phyloP scores from a whole-genome alignment of 2,888 invertebrate species.

The Philonicus albiceps region DNA sequence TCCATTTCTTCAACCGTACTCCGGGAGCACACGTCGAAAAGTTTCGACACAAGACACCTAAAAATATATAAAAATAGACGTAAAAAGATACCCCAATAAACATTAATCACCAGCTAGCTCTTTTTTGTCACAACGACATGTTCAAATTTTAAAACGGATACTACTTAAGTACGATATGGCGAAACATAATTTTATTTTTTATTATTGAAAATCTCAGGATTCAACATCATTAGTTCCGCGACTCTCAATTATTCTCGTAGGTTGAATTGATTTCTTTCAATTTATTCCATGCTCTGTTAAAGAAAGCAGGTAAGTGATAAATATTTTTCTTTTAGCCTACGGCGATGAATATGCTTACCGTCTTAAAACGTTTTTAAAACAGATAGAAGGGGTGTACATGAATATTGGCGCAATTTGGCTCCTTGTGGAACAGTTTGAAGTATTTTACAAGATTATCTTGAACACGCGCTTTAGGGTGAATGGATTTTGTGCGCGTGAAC shows the following conservation, averaged over 20 bases:
- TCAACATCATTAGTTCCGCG: background rate
- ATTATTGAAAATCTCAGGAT: background rate
- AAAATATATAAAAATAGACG: background rate
- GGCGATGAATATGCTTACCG: background rate
- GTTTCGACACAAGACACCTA: conserved; percentile 87
- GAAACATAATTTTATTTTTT: background rate
- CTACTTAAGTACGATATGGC: background rate
- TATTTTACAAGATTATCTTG: background rate
- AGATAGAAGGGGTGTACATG: background rate
- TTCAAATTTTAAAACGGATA: background rate
- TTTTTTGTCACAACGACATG: background rate
- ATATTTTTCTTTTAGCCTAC: background rate
- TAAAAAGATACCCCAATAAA: conserved; percentile 39
- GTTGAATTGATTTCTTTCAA: background rate
- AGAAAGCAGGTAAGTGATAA: background rate
- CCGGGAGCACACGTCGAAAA: conserved; percentile 94
- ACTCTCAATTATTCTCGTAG: background rate
- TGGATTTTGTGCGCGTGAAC: background rate
- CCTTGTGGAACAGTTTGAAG: background rate
- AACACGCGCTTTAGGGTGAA: background rate
- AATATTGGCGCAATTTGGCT: background rate
- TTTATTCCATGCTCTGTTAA: background rate
- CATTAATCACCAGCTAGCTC: background rate
- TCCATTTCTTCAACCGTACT: conserved; percentile 93
- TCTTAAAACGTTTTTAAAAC: no score